phyloP scores from a whole-genome alignment of 2,888 invertebrate species.

The Euproctis similis region DNA sequence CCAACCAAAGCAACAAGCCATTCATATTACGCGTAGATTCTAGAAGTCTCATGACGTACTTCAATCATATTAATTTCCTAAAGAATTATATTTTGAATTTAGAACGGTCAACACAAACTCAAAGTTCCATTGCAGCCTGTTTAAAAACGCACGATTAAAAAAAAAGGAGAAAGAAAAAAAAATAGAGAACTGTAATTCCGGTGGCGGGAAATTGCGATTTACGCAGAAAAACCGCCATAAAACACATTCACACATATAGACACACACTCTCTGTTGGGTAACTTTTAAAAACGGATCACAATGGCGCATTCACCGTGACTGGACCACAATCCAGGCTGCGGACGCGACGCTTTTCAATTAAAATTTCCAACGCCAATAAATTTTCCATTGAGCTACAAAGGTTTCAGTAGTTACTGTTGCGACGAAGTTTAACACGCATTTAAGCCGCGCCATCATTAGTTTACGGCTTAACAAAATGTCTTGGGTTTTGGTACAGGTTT shows the following conservation, averaged over 20 bases:
- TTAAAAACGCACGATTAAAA: slow-evolving; percentile 7
- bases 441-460: neutral
- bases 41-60: too few relatives aligned
- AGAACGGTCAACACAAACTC: slow-evolving; percentile 5
- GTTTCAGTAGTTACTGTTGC: slow-evolving; percentile 22
- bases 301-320: slow-evolving; percentile 26
- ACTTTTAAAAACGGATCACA: slow-evolving; percentile 36
- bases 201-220: slow-evolving; percentile 26
- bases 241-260: slow-evolving; percentile 27
- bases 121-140: slow-evolving; percentile 16
- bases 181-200: slow-evolving; percentile 17
- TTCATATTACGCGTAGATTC: too few relatives aligned
- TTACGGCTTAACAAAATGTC: neutral
- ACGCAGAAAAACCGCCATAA: slow-evolving; percentile 25
- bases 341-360: slow-evolving; percentile 27
- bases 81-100: too few relatives aligned
- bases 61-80: too few relatives aligned
- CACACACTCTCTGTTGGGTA: slow-evolving; percentile 55
- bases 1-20: too few relatives aligned
- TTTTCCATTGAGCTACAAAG: slow-evolving; percentile 26
- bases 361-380: slow-evolving; percentile 29
- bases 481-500: too few relatives aligned
- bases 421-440: slow-evolving; percentile 2
- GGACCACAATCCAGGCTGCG: slow-evolving; percentile 16
- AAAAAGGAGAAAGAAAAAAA: slow-evolving; percentile 8